These are phyloP conservation scores for Rhizoglyphus robini DNA, from an alignment of 1,140 invertebrate species.

Conservation along the genomic window DNA sequence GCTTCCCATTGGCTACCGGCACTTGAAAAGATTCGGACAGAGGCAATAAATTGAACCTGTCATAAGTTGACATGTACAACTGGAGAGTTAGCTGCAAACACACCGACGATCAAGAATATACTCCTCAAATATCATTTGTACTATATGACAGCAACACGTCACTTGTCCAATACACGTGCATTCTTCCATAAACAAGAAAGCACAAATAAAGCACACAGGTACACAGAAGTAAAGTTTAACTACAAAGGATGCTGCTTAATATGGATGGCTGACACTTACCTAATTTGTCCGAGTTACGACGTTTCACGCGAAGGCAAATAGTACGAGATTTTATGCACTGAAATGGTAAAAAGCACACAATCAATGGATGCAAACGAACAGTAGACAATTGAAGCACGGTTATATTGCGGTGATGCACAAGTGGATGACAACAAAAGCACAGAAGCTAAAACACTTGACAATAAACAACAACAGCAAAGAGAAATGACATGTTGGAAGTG, in stretches of 20 bases:
- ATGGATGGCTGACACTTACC: no score
- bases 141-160: no score
- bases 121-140: no score
- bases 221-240: no score
- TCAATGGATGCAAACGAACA: neutral
- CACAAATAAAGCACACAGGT: no score
- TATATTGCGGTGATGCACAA: neutral
- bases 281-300: constrained; percentile 64
- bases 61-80: neutral
- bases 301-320: constrained; percentile 78
- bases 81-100: neutral
- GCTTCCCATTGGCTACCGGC: neutral
- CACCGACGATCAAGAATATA: neutral
- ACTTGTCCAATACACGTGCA: no score
- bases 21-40: neutral
- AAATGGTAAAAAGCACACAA: constrained; percentile 12
- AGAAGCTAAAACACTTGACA: no score
- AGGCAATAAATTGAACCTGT: neutral
- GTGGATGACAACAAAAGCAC: neutral
- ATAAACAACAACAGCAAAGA: no score
- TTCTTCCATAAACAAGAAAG: no score
- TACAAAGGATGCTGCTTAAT: no score
- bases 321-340: constrained; percentile 87
- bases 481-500: no score
- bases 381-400: neutral